These are phyloP conservation scores for Crotophaga sulcirostris DNA, from an alignment of 2,113 vertebrate genomes.

Conservation along the genomic window DNA sequence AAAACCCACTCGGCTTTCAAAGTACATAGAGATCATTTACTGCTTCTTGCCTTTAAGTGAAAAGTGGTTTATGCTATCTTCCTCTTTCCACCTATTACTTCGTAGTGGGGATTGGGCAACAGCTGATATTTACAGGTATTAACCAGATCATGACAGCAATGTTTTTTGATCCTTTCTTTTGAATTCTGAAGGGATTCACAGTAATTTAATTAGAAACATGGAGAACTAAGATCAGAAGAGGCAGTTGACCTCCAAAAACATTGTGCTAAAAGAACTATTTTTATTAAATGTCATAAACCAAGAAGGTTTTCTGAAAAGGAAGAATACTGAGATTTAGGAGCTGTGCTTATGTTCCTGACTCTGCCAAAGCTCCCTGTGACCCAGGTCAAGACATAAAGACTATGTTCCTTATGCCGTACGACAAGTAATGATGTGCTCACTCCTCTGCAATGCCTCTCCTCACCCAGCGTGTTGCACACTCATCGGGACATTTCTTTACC, in stretches of 20 bases:
- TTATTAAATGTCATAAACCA: not conserved
- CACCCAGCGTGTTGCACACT: not conserved
- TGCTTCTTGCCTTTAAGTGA: not conserved
- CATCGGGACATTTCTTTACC: not conserved
- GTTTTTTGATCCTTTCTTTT: not conserved
- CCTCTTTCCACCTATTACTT: not conserved
- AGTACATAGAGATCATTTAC: conserved; percentile 4
- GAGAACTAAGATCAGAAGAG: not conserved
- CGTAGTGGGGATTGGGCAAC: not conserved
- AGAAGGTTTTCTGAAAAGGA: not conserved
- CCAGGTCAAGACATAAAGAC: not conserved
- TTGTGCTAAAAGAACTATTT: not conserved
- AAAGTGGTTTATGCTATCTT: not conserved
- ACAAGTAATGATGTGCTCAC: not conserved
- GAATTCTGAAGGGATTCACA: not conserved
- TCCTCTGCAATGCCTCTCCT: not conserved
- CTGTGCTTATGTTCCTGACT: not conserved
- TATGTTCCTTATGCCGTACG: not conserved
- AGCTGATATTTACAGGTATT: not conserved
- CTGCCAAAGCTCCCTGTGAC: not conserved
- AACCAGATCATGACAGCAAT: not conserved
- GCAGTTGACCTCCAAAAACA: not conserved
- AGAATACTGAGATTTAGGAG: not conserved
- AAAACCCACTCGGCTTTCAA: not conserved
- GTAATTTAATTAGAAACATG: not conserved